phyloP scores from a whole-genome alignment of 2,888 invertebrate genomes.

The Acrobeloides nanus region DNA sequence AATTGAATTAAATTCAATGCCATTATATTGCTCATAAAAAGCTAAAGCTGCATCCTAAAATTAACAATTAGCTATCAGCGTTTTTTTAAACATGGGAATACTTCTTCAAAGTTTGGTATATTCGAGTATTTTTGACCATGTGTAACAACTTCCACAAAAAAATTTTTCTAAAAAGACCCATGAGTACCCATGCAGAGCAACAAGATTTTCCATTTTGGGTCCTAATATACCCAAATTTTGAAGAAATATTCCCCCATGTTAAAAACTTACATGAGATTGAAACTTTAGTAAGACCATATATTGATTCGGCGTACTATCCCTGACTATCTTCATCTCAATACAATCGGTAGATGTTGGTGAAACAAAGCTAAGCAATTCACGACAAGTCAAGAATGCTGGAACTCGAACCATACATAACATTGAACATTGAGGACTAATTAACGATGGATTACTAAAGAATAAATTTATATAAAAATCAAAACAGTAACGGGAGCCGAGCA shows the following conservation, averaged over 20 bases:
- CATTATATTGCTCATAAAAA: constrained; percentile 87
- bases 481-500: no score
- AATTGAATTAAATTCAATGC: constrained; percentile 80
- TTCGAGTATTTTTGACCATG: no score
- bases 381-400: constrained; percentile 80
- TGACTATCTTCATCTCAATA: constrained; percentile 63
- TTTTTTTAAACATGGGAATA: no score
- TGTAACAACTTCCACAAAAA: no score
- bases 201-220: no score
- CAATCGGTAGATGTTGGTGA: constrained; percentile 16
- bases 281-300: constrained; percentile 93
- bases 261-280: constrained; percentile 57
- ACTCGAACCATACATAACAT: constrained; percentile 81
- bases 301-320: constrained; percentile 80
- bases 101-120: no score
- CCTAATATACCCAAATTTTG: not conserved
- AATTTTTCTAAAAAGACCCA: no score
- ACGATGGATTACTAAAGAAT: constrained; percentile 3
- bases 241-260: not conserved
- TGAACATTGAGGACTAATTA: constrained; percentile 63
- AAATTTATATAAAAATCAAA: no score
- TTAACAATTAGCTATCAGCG: constrained; percentile 1
- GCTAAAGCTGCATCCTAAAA: constrained; percentile 72
- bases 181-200: no score
- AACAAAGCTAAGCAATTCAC: constrained; percentile 78